Base-by-base conservation (phyloP, 2,888 invertebrate species). In the Torymus aiolomorphi region DNA sequence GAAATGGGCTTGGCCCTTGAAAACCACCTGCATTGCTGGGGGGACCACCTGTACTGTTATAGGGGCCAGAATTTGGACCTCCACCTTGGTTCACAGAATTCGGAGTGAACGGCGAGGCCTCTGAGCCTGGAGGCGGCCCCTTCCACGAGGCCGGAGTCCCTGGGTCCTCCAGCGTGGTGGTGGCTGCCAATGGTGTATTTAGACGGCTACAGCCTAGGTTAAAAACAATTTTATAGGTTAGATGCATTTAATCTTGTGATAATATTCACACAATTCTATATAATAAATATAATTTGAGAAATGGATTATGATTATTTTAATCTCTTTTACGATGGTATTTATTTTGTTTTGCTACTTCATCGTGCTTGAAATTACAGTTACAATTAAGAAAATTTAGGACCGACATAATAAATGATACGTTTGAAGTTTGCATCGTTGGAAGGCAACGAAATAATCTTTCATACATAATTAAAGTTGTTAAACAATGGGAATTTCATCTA, bases 191-290 rank as follows among this genome's bases (percentile, higher is more conserved):
- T 88, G 90, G 90, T 83, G 90, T 88, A 82, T 89, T 90, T 82
- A 90, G 95, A 93, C 96, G 94, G 93, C 95, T 96, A 94, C 96
- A 95, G 93, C 96, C 96, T 95, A 92, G 65, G 91, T 91, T 16
- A 57, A 76, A 71, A 78, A 72, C 31, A 78, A 67, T n/a, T 62
- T 4, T 54, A 71, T 52, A 78, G 72, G 63, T 81, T 81, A 81
- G 69, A 13, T 49, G 16, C n/a, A n/a, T 56, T 14, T 4, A 56
- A n/a, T 14, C 8, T 42, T 56, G 56, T 56, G n/a, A 56, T 8
- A 42, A 1, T 42, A 42, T 42, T 8, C 8, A 42, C 1, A 10
- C 8, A 42, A 42, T 42, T 42, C 8, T 42, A 42, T 8, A 10
- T 1, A 42, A 42, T 42, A 8, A 42, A 42, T 8, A 42, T 42